Base-by-base conservation (phyloP, 35 echinoderm and acorn worm genomes). In the Apostichopus californicus region DNA sequence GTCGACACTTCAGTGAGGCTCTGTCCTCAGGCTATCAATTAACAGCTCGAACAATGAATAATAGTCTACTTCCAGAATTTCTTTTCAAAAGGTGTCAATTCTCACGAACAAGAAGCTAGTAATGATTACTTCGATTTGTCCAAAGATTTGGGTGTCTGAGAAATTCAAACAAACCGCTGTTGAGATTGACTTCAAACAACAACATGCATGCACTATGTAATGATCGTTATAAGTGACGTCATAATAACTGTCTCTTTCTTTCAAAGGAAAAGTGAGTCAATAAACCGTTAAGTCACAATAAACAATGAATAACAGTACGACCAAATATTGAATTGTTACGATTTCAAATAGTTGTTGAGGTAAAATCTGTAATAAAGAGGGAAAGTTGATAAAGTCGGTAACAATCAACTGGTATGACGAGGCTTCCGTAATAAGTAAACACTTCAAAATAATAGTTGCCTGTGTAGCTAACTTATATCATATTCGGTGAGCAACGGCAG, bases 111-210 rank as follows among this genome's bases (percentile, higher is more conserved):
- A 83, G 12, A 56, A 46, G 80, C 3, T 83, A n/a, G n/a, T n/a
- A 83, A 83, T 83, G 80, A 56, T 55, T 34, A 53, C 80, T 68
- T 68, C 18, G 9, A 68, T 14, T 53, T 55, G 80, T 83, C 0
- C 18, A 56, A n/a, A n/a, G 80, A 55, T n/a, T n/a, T 46, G 55
- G 34, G 11, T 46, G 80, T 54, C 24, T 56, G 25, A 56, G 34
- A 83, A n/a, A 83, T 83, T 83, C 80, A 83, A 83, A 83, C 80
- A 83, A 46, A 83, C 80, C 80, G 80, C 80, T 83, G 34, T 83
- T 83, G 80, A 83, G 55, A 83, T 15, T 11, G 34, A 83, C 80
- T 83, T 83, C 80, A 83, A 83, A 83, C 80, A 83, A 83, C 80
- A 83, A 83, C 80, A 83, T 55, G 52, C 64, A 68, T 68, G 64